Evolutionary conservation across 2,113 vertebrate genomes (phyloP), one percentile per base, ranked within the genome.

Genomic region (Xenopus laevis): DNA sequence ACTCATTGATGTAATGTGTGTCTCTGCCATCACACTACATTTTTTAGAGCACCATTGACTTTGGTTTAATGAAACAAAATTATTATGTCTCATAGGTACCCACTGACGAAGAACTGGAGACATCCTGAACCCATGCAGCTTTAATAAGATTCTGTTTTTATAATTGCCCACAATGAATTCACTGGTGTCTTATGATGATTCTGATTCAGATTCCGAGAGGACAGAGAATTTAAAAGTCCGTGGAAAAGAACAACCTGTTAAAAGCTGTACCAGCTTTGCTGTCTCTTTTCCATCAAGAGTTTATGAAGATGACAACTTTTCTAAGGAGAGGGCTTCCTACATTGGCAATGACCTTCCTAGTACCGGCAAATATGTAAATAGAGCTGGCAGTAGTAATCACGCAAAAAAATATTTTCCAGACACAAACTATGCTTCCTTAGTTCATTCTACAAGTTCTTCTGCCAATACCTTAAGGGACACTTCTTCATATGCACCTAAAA

Each of bases 111-210:
- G 2, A 57, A n/a, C 15, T 57, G 53, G 2, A 15, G 10, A 60
- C 47, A n/a, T 60, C 10, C 53, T 68, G 33, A 65, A 15, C 50
- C 55, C n/a, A 57, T 82, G 79, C 78, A 12, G 2, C 13, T 47
- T 13, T 18, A 30, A 78, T 79, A 4, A 64, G 53, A 9, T 75
- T 45, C 58, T 0, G 0, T 68, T 75, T 17, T 70, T 53, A 55
- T 72, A 77, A 44, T 65, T 72, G 55, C 23, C 64, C 68, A 53
- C 68, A 71, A 96, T 98, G 96, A 89, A 86, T 70, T 93, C 93
- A 0, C 79, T 99, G 79, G 97, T 98, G 83, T 91, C 91, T 47
- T 99, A 98, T 73, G 95, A 96, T 3, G 93, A 96, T 71, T 99
- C 96, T 4, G 95, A 94, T 72, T 90, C 92, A 1, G 46, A 47